Evolutionary conservation across 2,797 vertebrate genomes (phyloP), one percentile per base, ranked within the genome.

Genomic region (Gadopsis marmoratus): DNA sequence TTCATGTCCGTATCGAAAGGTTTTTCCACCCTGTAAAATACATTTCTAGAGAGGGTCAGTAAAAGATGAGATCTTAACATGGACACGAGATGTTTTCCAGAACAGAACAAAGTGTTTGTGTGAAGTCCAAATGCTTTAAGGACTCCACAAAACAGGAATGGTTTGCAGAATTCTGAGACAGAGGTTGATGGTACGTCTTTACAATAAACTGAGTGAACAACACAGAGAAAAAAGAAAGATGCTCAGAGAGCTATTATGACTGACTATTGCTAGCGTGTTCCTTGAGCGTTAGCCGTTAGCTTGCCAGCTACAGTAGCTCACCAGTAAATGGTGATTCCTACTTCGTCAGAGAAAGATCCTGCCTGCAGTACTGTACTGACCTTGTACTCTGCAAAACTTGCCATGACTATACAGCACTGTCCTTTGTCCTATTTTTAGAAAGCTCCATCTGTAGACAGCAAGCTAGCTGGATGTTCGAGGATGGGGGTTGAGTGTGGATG

Each of bases 391-490:
- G 48, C 67, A 59, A 50, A 58, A 37, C 62, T 58, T 66, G 54
- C 10, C 16, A 60, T 39, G 35, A 72, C 60, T 50, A 41, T 56
- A 83, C 71, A 89, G 67, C 41, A 55, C 41, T 62, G 65, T 68
- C 53, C 65, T 81, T 72, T 87, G 78, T 77, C 47, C 59, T 73
- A 79, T 77, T 74, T 85, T 75, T 69, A 53, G 37, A 78, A 5
- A 19, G 48, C 56, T 75, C 58, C 61, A 71, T 78, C 66, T 79
- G 59, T 66, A 48, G 55, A 71, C 37, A 64, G 60, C n/a, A 3
- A 73, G 60, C 33, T 48, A 47, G 53, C 66, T 51, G 61, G 55
- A 43, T 60, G 71, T 62, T 72, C 3, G 3, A 50, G 48, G 63
- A 60, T 13, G 14, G 62, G 64, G 51, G 69, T 19, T 65, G 65